Evolutionary conservation across 2,797 vertebrate species (phyloP).

Genomic region (Glossophaga mutica): DNA sequence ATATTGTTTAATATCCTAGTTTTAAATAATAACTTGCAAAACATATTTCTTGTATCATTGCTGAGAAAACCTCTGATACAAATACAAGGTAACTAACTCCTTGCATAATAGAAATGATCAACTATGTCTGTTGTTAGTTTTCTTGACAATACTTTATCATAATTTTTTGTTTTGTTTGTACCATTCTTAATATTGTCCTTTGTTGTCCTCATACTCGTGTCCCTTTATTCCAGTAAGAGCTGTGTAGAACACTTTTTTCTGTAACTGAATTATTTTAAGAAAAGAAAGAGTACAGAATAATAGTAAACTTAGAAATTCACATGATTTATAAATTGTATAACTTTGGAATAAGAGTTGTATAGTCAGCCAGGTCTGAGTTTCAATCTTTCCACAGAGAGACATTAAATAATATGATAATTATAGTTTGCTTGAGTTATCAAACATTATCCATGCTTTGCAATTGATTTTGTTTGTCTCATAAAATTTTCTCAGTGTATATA

Average conservation of each 20-base stretch:
- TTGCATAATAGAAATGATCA: not conserved
- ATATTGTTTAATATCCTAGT: not conserved
- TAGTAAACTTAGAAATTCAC: not conserved
- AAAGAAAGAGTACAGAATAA: not conserved
- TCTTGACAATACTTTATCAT: not conserved
- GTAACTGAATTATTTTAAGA: not conserved
- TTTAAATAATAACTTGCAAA: not conserved
- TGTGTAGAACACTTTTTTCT: not conserved
- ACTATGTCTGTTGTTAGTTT: not conserved
- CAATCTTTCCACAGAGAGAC: not conserved
- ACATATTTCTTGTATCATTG: not conserved
- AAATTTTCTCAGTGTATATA: not conserved
- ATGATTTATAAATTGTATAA: not conserved
- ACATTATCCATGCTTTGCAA: not conserved
- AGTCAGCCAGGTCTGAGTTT: not conserved
- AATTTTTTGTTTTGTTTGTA: not conserved
- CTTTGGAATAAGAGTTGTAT: not conserved
- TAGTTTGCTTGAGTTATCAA: not conserved
- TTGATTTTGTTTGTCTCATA: not conserved
- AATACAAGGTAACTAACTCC: not conserved
- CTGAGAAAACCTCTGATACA: not conserved
- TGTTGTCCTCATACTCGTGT: not conserved
- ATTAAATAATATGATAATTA: not conserved
- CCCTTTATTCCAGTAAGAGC: not conserved
- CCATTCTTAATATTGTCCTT: not conserved